Base-by-base conservation (phyloP, 1,140 invertebrate species). In the Aphelinus atriplicis region DNA sequence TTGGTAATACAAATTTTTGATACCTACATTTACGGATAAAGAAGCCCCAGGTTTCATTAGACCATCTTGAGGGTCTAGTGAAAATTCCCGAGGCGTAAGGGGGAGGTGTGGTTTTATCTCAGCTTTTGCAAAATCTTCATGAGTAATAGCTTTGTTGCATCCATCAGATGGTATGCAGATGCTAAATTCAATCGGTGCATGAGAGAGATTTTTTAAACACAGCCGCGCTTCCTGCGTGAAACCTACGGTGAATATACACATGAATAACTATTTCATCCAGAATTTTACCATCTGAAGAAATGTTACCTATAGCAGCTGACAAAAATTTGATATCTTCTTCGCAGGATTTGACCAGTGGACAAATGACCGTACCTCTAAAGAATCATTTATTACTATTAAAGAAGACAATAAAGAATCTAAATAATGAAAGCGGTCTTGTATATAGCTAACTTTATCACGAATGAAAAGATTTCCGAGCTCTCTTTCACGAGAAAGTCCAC, bases 281-380 rank as follows among this genome's bases (percentile, higher is more conserved):
- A 26, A 26, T 26, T 26, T 26, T 26, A 26, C 26, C 26, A 26
- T 26, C 26, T 26, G 64, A 46, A 73, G 56, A 65, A 43, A 70
- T 57, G 63, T 53, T 76, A 85, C 87, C 85, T 60, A 89, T 73
- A 1, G 87, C 75, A 9, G 85, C 79, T 3, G 69, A 65, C 3
- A 82, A 86, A 73, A 90, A 87, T 76, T 88, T 78, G 0, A 90
- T 58, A 43, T 75, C 71, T 0, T 77, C 75, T 3, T 80, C 78
- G 47, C 88, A 81, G 50, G 88, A 87, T 68, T 82, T 80, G n/a
- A 90, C 76, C 5, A 80, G 78, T 5, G 89, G 89, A 71, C 81
- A 86, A 10, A 88, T 66, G 0, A 89, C 80, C 48, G 77, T 81
- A 6, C 89, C 89, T 72, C 88, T 89, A 66, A 43, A 76, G 64